phyloP scores from a whole-genome alignment of 2,888 invertebrate genomes.

The Tribolium freemani region DNA sequence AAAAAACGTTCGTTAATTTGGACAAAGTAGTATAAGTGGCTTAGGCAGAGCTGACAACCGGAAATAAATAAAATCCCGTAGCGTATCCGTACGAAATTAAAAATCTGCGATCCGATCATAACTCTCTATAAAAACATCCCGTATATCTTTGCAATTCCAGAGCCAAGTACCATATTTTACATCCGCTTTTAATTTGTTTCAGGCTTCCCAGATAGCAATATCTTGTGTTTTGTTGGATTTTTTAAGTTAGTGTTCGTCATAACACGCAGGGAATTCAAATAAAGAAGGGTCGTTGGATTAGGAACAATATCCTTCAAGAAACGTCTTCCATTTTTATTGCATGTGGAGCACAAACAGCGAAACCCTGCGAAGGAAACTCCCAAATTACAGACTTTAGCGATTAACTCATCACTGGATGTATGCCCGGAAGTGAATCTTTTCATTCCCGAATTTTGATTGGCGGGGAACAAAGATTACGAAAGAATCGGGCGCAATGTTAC shows the following conservation, averaged over 20 bases:
- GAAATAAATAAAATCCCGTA: conserved; percentile 23
- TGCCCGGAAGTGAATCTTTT: not conserved
- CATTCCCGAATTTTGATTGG: conserved; percentile 6
- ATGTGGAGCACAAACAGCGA: conserved; percentile 18
- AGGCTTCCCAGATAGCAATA: conserved; percentile 24
- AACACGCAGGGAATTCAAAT: conserved; percentile 34
- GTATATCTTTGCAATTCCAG: conserved; percentile 31
- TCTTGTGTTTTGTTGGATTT: conserved; percentile 33
- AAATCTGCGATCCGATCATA: conserved; percentile 36
- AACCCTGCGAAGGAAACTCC: not conserved
- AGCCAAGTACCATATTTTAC: conserved; percentile 31
- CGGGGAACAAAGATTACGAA: conserved; percentile 10
- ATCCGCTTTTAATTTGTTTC: conserved; percentile 33
- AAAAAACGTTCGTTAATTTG: conserved; percentile 22
- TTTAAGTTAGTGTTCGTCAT: conserved; percentile 34
- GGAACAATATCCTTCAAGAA: conserved; percentile 31
- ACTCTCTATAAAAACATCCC: conserved; percentile 34
- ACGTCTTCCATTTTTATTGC: conserved; percentile 33
- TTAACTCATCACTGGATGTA: not conserved
- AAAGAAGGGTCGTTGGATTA: conserved; percentile 30
- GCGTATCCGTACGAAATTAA: conserved; percentile 25
- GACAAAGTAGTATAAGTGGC: conserved; percentile 16
- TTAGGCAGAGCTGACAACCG: conserved; percentile 2
- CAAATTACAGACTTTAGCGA: too few species aligned
- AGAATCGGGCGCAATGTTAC: conserved; percentile 6